Base-by-base conservation (phyloP, 1,140 invertebrate genomes). In the Rhyacophila brunnea region DNA sequence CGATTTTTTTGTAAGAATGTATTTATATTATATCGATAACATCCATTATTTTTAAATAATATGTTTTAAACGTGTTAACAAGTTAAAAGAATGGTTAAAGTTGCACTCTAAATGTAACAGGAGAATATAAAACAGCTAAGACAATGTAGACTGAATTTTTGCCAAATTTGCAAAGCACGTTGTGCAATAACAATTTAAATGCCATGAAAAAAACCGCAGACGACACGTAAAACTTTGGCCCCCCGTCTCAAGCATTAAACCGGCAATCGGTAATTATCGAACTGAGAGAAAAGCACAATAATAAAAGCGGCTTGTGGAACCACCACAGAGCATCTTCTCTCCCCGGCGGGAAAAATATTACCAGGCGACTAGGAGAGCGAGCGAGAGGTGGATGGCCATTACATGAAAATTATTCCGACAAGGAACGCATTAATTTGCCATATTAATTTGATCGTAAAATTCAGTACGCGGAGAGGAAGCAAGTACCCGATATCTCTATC, bases 401-500 rank as follows among this genome's bases (percentile, higher is more conserved):
- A 60, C 47, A 57, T 40, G 50, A 34, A 64, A 64, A 64, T 64
- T 64, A 64, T 64, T 60, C 62, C 62, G 62, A 64, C 62, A 60
- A 47, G 58, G 54, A 71, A 74, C 74, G 73, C 75, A 78, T 79
- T 79, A 79, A 79, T 79, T 79, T 79, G 77, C 74, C 73, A 79
- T 79, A 79, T 79, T 79, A 79, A 79, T 79, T 78, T 78, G 68
- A 73, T 72, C 70, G 77, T 78, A 79, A 79, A 79, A 79, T 74
- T 78, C 60, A 63, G 58, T 60, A 43, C 62, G 58, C 53, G 58
- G 38, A 47, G 58, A 19, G 6, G 55, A 28, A 44, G 19, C 20
- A 20, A 23, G 43, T 38, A 46, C 53, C 50, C 43, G 57, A 64
- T 64, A 57, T 64, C 62, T 59, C 57, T 56, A 64, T 64, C 48